Base-by-base conservation (phyloP, 2,797 vertebrate species). In the Labeo calbasu region DNA sequence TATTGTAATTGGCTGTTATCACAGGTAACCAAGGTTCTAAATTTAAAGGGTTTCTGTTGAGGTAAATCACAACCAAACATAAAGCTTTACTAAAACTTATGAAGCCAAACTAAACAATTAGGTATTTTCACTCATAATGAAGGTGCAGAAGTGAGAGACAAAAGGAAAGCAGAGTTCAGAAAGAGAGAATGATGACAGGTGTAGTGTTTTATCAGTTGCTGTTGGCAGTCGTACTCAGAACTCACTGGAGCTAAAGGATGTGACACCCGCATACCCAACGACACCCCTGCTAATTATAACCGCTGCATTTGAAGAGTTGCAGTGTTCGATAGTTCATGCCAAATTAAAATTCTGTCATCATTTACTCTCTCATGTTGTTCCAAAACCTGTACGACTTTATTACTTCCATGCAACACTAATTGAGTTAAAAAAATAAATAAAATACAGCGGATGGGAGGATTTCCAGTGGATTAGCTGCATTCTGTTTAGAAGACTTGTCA, bases 221-320 rank as follows among this genome's bases (percentile, higher is more conserved):
- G 80, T 86, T 84, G 83, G 81, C 43, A 79, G 75, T 79, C 15
- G 21, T 17, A 11, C 68, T 40, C 53, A 79, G 66, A 81, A 46
- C 32, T 73, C 55, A 43, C 28, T 69, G 43, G 53, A 55, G 59
- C 66, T 72, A 77, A 84, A 86, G 84, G 61, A 76, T 69, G 75
- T 51, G 53, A 87, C 57, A 84, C 48, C 63, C 28, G 21, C 77
- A 83, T 85, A 65, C 50, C 69, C 78, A 50, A 21, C 82, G 72
- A 66, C 40, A 59, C 69, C 83, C 59, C 79, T 78, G 73, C 88
- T 86, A 85, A 81, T 85, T 89, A 84, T 66, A 87, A 85, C 71
- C 7, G 14, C 81, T 36, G 63, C 82, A 85, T 57, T 77, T 83
- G 77, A 77, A 63, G 68, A 82, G 75, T 55, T 66, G 48, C 59